Base-by-base conservation (phyloP, 2,888 invertebrate species). In the Eupithecia dodoneata region DNA sequence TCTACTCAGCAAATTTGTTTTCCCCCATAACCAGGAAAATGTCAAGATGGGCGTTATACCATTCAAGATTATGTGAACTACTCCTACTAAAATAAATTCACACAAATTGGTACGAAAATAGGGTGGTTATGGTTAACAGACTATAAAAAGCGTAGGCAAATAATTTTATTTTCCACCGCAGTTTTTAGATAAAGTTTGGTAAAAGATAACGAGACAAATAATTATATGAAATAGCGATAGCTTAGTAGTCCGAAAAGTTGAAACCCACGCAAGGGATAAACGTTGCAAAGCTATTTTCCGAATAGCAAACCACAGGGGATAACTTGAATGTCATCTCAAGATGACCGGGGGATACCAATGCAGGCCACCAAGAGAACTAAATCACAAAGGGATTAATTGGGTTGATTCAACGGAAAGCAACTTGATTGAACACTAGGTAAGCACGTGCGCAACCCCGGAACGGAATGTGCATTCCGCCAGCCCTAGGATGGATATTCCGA, bases 1-100 rank as follows among this genome's bases (percentile, higher is more conserved):
- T 89, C 85, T 87, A 86, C 85, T 87, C 83, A 80, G 85, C 85
- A 86, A 88, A 88, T 88, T 88, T 86, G 85, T 87, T 87, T 83
- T 82, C 83, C 84, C 77, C 82, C 80, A 81, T 85, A 80, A 79
- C 81, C 82, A 83, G 84, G 83, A 80, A 85, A 87, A 87, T 88
- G 86, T 86, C 87, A 86, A 84, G 83, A 84, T 83, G 83, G 71
- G 82, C 81, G 82, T 81, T 82, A 86, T 85, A 82, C 71, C 73
- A 71, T 77, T 79, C 67, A 76, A 63, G 73, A 78, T 77, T 76
- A 76, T 10, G 74, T 71, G 65, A 78, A 76, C 75, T 65, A 63
- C 65, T 15, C 13, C 75, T 42, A 59, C 71, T n/a, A n/a, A 6
- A 66, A 70, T 70, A 70, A 70, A 70, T 70, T 70, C 47, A 30